Conservation (phyloP, 1,140 invertebrate genomes). For the Hylaeus anthracinus region DNA sequence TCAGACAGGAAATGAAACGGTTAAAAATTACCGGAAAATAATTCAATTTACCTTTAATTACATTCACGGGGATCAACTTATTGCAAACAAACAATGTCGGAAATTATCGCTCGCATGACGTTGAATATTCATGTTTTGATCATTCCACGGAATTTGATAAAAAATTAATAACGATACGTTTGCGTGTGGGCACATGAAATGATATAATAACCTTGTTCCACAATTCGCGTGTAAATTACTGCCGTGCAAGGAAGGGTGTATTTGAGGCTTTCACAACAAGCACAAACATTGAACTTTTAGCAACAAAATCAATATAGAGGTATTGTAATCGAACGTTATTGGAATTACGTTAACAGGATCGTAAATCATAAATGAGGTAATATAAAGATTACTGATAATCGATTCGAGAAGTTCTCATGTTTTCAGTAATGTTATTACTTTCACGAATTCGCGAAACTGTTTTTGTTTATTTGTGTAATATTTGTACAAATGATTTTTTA, state of each 20-base stretch:
- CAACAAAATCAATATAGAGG: not conserved
- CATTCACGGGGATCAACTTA: not conserved
- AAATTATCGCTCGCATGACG: not conserved
- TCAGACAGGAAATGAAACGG: not conserved
- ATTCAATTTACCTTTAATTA: not conserved
- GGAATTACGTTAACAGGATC: not conserved
- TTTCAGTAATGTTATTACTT: no score
- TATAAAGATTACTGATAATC: not conserved
- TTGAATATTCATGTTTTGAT: conserved; percentile 5
- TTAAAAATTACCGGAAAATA: not conserved
- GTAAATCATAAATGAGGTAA: not conserved
- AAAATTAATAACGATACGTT: not conserved
- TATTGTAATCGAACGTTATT: not conserved
- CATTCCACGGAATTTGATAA: not conserved
- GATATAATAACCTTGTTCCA: not conserved
- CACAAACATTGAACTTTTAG: not conserved
- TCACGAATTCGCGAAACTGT: no score
- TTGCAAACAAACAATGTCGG: not conserved
- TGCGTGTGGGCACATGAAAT: not conserved
- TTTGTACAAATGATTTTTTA: no score
- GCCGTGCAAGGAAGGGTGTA: conserved; percentile 1
- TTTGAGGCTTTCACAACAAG: no score
- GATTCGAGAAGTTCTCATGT: not conserved
- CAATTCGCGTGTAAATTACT: not conserved
- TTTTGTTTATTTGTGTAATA: no score